These are phyloP conservation scores for Eristalis pertinax DNA, from an alignment of 2,888 invertebrate genomes.

Conservation along the genomic window DNA sequence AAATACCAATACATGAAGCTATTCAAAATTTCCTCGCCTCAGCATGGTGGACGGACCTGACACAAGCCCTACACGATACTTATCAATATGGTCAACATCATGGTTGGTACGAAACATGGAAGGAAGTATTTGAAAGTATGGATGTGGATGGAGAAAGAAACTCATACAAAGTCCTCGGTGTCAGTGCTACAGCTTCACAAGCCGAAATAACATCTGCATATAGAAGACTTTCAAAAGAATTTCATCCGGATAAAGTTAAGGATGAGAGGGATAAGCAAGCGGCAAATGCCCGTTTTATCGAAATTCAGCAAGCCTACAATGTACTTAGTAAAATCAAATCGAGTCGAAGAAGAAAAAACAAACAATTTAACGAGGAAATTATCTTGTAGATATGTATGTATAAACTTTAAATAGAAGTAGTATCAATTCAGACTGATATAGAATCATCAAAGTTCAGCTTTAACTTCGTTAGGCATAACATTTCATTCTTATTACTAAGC, in stretches of 20 bases:
- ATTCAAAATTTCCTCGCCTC: conserved; percentile 94
- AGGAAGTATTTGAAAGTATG: conserved; percentile 91
- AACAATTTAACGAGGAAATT: conserved; percentile 84
- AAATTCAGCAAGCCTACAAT: conserved; percentile 96
- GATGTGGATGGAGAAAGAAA: conserved; percentile 96
- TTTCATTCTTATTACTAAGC: neutral
- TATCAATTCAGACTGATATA: conserved; percentile 17
- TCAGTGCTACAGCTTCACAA: conserved; percentile 91
- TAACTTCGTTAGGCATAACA: neutral
- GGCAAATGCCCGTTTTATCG: conserved; percentile 94
- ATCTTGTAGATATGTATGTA: conserved; percentile 23
- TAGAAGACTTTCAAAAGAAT: conserved; percentile 90
- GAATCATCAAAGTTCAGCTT: neutral
- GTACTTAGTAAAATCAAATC: conserved; percentile 92
- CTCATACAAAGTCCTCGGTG: conserved; percentile 90
- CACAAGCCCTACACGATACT: conserved; percentile 87
- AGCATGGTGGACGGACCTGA: conserved; percentile 93
- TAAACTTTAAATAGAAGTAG: neutral
- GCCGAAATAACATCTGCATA: conserved; percentile 92
- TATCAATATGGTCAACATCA: conserved; percentile 91
- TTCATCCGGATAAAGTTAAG: conserved; percentile 96
- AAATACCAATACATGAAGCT: conserved; percentile 93
- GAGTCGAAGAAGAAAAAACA: conserved; percentile 88
- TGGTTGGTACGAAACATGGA: conserved; percentile 94
- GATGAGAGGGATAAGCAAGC: conserved; percentile 85